Evolutionary conservation across 2,113 vertebrate genomes (phyloP), one percentile per base, ranked within the genome.

Genomic region (Chloropsis hardwickii): DNA sequence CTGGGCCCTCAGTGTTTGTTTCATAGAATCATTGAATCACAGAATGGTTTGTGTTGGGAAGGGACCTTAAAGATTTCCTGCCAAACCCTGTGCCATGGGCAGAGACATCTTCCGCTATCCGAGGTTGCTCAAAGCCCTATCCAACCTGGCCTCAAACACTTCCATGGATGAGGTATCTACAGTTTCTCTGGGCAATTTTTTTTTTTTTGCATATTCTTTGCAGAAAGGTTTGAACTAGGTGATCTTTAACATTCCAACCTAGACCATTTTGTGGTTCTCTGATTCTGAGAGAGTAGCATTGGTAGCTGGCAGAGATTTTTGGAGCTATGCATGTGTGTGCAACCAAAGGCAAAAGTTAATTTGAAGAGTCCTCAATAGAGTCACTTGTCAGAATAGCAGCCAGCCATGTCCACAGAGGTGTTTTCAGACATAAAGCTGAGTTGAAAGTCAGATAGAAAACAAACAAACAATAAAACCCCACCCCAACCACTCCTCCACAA

Each of bases 301-400:
- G 14, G 42, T 33, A 56, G 35, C 25, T 83, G 53, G 33, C n/a
- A 60, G 29, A 91, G 14, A 18, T 33, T 91, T 91, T 80, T 40
- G n/a, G 76, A 72, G 23, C 13, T 79, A 0, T 16, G 7, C 1
- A 1, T 22, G 7, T 1, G 2, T n/a, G 8, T 16, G 8, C 20
- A 4, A 47, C 48, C 44, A 54, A 67, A 39, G 16, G 16, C 61
- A 62, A 35, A 90, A 72, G 62, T 70, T 37, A 51, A 50, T 70
- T 51, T 78, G 16, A 50, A 51, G 39, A 40, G 16, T 60, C 24
- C 67, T 74, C 25, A 33, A 21, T 56, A 24, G 24, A 93, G 50
- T 64, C 50, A 53, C 23, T 87, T 66, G 50, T 3, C 57, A 66
- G 27, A 58, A n/a, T n/a, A n/a, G n/a, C 27, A 50, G 87, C 51